Conservation (phyloP, 2,797 vertebrate genomes). For the Microchirus variegatus region DNA sequence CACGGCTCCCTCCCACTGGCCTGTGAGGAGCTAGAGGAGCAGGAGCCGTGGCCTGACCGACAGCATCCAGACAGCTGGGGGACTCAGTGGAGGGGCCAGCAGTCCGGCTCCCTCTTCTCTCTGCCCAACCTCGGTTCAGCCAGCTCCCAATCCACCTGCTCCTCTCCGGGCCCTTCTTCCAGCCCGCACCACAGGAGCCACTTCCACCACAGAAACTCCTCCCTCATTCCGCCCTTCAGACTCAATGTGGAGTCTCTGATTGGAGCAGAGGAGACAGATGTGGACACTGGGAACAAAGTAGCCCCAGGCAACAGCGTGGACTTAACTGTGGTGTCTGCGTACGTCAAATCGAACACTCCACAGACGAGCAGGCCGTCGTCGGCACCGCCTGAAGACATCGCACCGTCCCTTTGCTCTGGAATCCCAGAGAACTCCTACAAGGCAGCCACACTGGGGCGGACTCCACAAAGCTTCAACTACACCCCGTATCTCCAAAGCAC, state of each 20-base stretch:
- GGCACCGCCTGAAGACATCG: constrained; percentile 60
- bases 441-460: constrained; percentile 38
- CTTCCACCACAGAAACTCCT: constrained; percentile 58
- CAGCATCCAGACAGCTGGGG: constrained; percentile 48
- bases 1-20: constrained; percentile 50
- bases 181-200: constrained; percentile 42
- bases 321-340: constrained; percentile 90
- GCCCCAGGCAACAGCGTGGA: constrained; percentile 80
- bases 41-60: constrained; percentile 52
- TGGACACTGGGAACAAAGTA: constrained; percentile 90
- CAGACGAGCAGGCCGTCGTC: constrained; percentile 65
- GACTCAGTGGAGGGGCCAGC: constrained; percentile 75
- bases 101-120: constrained; percentile 88
- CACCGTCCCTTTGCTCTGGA: constrained; percentile 57
- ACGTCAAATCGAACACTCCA: constrained; percentile 66
- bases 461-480: constrained; percentile 47
- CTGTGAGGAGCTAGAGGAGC: constrained; percentile 38
- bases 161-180: constrained; percentile 71
- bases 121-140: constrained; percentile 78
- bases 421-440: constrained; percentile 39
- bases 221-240: constrained; percentile 71
- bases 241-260: constrained; percentile 87
- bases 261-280: constrained; percentile 90
- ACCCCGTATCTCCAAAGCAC: constrained; percentile 15
- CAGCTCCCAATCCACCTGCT: constrained; percentile 67